These are phyloP conservation scores for Ficedula albicollis DNA, from an alignment of 2,797 vertebrate species.

Conservation along the genomic window DNA sequence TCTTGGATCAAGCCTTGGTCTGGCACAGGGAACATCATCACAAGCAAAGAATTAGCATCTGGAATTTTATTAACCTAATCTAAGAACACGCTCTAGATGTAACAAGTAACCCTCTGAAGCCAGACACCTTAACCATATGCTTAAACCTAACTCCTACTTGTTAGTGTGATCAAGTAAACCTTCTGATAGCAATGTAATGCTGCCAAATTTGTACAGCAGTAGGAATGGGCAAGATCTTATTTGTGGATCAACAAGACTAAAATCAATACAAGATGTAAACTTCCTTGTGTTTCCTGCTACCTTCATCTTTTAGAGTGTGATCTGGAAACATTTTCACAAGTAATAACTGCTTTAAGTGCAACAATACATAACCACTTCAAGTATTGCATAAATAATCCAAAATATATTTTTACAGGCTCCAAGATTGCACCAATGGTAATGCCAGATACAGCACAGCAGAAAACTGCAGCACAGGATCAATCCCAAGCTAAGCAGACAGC, in stretches of 20 bases:
- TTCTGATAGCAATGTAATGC: neutral
- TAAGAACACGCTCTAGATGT: neutral
- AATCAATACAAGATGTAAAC: neutral
- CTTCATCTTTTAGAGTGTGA: neutral
- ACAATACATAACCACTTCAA: neutral
- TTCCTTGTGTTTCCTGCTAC: neutral
- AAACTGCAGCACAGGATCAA: neutral
- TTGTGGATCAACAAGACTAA: neutral
- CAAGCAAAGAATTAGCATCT: neutral
- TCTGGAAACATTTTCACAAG: neutral
- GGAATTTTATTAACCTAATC: neutral
- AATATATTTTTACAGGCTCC: neutral
- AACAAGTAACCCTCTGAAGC: neutral
- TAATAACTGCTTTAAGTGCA: neutral
- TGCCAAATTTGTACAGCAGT: neutral
- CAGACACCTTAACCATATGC: neutral
- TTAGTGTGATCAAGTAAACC: neutral
- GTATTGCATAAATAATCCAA: neutral
- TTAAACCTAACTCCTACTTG: neutral
- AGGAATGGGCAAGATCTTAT: neutral
- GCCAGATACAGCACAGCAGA: neutral
- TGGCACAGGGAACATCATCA: neutral
- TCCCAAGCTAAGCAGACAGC: neutral
- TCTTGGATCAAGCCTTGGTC: neutral
- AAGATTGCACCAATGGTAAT: neutral